Percentiles rank a stretch among this genome's conserved stretches.
Evolutionary conservation across 2,113 vertebrate species (phyloP).

Genomic region (Siniperca chuatsi): DNA sequence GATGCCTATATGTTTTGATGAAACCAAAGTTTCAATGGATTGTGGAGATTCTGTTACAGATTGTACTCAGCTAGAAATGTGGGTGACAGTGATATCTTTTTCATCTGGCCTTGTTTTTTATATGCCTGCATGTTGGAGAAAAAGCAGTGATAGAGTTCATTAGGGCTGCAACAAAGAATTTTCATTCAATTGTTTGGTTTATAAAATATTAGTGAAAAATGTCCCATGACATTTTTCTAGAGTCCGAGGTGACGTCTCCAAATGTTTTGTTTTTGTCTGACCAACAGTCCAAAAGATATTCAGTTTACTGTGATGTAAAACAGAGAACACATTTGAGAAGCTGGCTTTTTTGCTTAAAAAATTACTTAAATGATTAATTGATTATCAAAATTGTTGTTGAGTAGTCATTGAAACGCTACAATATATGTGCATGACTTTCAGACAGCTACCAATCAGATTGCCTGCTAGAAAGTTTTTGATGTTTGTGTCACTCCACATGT

Average conservation of each 20-base stretch:
- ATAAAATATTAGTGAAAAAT: no score
- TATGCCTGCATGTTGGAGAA: background rate
- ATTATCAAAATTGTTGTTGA: no score
- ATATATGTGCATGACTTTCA: background rate
- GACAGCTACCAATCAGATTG: background rate
- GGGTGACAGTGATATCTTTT: background rate
- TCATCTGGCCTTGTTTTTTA: no score
- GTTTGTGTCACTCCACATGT: background rate
- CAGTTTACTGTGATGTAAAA: background rate
- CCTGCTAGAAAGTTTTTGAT: background rate
- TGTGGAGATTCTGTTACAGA: background rate
- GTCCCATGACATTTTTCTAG: no score
- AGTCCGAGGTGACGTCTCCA: no score
- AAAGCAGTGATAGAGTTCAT: background rate
- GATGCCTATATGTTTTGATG: background rate
- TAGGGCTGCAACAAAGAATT: background rate
- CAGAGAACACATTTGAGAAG: no score
- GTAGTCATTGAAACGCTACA: no score
- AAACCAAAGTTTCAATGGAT: background rate
- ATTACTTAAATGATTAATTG: no score
- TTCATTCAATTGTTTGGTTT: no score
- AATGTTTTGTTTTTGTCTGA: no score
- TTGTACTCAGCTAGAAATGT: background rate
- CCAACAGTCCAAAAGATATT: no score
- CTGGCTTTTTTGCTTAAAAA: no score